Percentiles rank a stretch among this genome's conserved stretches.
Evolutionary conservation across 2,113 vertebrate genomes (phyloP).

Genomic region (Istiophorus platypterus): DNA sequence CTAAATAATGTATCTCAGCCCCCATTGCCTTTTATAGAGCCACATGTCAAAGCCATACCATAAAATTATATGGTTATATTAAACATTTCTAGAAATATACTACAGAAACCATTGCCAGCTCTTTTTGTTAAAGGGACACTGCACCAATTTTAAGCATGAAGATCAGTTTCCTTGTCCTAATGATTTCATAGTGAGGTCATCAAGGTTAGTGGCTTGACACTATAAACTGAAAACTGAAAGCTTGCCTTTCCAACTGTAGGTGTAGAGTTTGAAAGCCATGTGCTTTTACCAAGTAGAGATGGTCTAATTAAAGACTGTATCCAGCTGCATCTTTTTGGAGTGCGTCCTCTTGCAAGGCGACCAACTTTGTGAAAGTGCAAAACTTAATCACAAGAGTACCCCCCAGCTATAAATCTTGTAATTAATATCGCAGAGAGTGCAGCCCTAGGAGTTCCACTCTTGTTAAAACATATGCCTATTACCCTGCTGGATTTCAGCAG

Average conservation of each 20-base stretch:
- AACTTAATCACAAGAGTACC: neutral
- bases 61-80: neutral
- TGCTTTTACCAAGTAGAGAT: neutral
- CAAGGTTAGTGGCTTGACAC: neutral
- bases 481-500: conserved; percentile 24
- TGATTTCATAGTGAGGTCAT: conserved; percentile 2
- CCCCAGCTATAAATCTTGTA: neutral
- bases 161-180: neutral
- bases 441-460: conserved; percentile 1
- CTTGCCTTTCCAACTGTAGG: neutral
- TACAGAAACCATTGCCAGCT: neutral
- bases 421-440: conserved; percentile 17
- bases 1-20: conserved; percentile 27
- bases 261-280: neutral
- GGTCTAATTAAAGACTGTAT: neutral
- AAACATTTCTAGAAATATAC: neutral
- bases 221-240: neutral
- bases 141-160: neutral
- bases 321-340: conserved; percentile 5
- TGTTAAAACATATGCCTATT: conserved; percentile 14
- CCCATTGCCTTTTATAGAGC: neutral
- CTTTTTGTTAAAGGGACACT: neutral
- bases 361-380: neutral
- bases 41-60: conserved; percentile 8
- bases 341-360: neutral